A percentile compares a stretch with the other conserved stretches of the same genome.
Evolutionary conservation across 2,888 invertebrate species (phyloP).

Genomic region (Itoplectis maculator): DNA sequence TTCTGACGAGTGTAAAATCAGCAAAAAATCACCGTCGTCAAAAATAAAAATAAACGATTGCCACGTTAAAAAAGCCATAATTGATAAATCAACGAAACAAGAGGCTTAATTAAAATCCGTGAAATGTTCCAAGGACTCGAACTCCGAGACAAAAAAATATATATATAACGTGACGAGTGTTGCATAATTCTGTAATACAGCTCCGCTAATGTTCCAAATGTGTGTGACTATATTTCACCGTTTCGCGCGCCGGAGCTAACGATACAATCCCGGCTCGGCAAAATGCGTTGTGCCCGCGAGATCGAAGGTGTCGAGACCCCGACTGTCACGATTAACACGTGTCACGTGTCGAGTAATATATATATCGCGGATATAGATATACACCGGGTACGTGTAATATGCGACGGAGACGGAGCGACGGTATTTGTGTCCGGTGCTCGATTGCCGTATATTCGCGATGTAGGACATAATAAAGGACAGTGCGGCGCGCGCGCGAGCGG

Average conservation of each 20-base stretch:
- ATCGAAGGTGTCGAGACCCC: conserved; percentile 74
- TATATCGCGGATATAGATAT: conserved; percentile 65
- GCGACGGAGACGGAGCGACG: conserved; percentile 31
- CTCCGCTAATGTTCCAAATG: background rate
- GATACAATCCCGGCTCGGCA: conserved; percentile 31
- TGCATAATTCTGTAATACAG: background rate
- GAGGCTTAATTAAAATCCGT: background rate
- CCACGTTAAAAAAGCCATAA: background rate
- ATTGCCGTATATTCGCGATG: conserved; percentile 77
- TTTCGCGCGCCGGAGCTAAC: conserved; percentile 8
- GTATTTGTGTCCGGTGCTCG: conserved; percentile 66
- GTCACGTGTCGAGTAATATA: conserved; percentile 80
- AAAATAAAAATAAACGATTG: background rate
- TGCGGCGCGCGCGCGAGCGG: conserved; percentile 62
- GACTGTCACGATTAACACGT: conserved; percentile 81
- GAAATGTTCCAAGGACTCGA: background rate
- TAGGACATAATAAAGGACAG: conserved; percentile 81
- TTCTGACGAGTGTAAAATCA: background rate
- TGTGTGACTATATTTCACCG: background rate
- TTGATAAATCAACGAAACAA: background rate
- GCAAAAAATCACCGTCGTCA: background rate
- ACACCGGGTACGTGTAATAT: conserved; percentile 30
- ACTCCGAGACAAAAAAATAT: background rate
- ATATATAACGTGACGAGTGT: background rate
- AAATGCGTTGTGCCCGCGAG: conserved; percentile 54